phyloP scores from a whole-genome alignment of 2,888 invertebrate species.

The Diaprepes abbreviatus region DNA sequence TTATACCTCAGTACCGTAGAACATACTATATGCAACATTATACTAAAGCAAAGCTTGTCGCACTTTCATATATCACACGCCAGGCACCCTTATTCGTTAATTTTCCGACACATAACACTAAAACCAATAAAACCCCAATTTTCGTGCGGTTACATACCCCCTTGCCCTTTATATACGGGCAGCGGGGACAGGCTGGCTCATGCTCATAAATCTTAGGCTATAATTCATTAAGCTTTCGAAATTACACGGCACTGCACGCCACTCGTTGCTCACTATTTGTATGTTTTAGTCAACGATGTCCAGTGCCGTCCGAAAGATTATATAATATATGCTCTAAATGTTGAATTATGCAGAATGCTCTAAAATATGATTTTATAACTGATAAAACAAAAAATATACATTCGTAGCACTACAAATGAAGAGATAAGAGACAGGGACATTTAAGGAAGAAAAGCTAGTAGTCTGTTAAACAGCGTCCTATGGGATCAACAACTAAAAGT shows the following conservation, averaged over 20 bases:
- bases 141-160: constrained; percentile 40
- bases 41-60: constrained; percentile 1
- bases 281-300: constrained; percentile 8
- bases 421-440: too few species aligned
- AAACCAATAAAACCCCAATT: constrained; percentile 48
- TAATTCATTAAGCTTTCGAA: constrained; percentile 49
- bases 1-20: too few species aligned
- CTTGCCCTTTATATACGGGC: constrained; percentile 27
- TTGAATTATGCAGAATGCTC: too few species aligned
- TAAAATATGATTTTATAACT: too few species aligned
- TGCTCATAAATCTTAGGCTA: constrained; percentile 43
- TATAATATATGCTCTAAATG: too few species aligned
- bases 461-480: too few species aligned
- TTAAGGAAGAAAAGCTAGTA: too few species aligned
- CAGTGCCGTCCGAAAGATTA: constrained; percentile 20
- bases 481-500: too few species aligned
- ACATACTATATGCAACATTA: too few species aligned
- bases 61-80: constrained; percentile 31
- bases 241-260: constrained; percentile 42
- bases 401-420: too few species aligned
- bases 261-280: constrained; percentile 46
- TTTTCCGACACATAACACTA: constrained; percentile 44
- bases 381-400: too few species aligned
- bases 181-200: constrained; percentile 28
- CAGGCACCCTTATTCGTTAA: constrained; percentile 33